These are phyloP conservation scores for Diplodus sargus DNA, from an alignment of 2,797 vertebrate species.

Conservation along the genomic window DNA sequence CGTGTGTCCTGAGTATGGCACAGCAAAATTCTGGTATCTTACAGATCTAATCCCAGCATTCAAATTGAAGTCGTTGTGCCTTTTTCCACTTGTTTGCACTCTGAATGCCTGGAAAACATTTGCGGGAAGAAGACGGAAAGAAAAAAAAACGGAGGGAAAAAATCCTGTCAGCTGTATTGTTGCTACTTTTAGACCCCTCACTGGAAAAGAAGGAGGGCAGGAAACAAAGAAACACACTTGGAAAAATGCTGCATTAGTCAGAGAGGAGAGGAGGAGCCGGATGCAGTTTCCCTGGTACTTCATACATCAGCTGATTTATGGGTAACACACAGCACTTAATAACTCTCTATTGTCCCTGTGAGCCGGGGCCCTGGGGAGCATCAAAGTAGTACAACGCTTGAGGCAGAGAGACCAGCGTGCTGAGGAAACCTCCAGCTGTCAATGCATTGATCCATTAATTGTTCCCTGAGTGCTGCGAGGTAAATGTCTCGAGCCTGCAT, in stretches of 20 bases:
- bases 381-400: conserved; percentile 2
- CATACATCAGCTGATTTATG: conserved; percentile 74
- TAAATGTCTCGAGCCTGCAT: neutral
- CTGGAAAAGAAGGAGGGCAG: conserved; percentile 44
- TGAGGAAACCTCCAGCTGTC: conserved; percentile 3
- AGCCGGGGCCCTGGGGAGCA: conserved; percentile 42
- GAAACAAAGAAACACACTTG: conserved; percentile 40
- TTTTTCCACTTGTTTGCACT: conserved; percentile 52
- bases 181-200: conserved; percentile 63
- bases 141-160: conserved; percentile 17
- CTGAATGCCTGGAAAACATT: conserved; percentile 57
- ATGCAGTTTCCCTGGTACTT: conserved; percentile 43
- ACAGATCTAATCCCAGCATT: neutral
- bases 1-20: neutral
- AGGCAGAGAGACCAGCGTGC: neutral
- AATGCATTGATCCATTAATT: conserved; percentile 38
- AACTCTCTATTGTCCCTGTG: conserved; percentile 39
- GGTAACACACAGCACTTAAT: conserved; percentile 56
- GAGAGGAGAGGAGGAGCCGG: conserved; percentile 44
- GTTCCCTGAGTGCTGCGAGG: conserved; percentile 4
- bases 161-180: conserved; percentile 53
- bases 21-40: neutral
- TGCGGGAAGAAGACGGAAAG: neutral
- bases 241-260: conserved; percentile 49
- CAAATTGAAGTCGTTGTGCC: neutral